A percentile compares a stretch with the other conserved stretches of the same genome.
phyloP scores from a whole-genome alignment of 1,140 invertebrate species.

The Macrobrachium nipponense region DNA sequence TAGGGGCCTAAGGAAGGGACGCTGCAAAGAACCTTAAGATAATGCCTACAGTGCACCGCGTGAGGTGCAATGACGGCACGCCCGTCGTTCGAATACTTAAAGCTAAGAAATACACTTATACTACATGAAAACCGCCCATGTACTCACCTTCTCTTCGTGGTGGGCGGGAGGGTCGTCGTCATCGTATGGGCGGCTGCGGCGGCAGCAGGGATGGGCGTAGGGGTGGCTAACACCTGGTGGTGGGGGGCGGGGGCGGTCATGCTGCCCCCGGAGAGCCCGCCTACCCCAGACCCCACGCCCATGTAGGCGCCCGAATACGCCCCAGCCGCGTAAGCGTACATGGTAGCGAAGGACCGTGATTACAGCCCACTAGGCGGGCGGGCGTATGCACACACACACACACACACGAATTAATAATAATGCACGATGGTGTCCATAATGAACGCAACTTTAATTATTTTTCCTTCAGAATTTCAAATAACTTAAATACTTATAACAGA shows the following conservation, averaged over 20 bases:
- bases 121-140: not conserved
- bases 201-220: slow-evolving; percentile 50
- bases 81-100: too few species aligned
- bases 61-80: too few species aligned
- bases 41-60: too few species aligned
- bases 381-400: not conserved
- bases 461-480: too few species aligned
- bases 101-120: too few species aligned
- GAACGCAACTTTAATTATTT: too few species aligned
- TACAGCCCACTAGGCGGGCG: not conserved
- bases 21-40: too few species aligned
- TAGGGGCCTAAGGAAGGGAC: too few species aligned
- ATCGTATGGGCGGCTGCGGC: slow-evolving; percentile 42
- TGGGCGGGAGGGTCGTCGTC: slow-evolving; percentile 55
- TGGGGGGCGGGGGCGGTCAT: slow-evolving; percentile 51
- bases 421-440: not conserved
- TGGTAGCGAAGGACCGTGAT: slow-evolving; percentile 12
- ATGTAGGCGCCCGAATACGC: slow-evolving; percentile 61
- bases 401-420: not conserved
- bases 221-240: slow-evolving; percentile 56
- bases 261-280: slow-evolving; percentile 53
- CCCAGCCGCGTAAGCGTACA: slow-evolving; percentile 60
- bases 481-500: too few species aligned
- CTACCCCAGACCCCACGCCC: slow-evolving; percentile 60
- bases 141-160: slow-evolving; percentile 61